Base-by-base conservation (phyloP, 2,888 invertebrate genomes). In the Furcula furcula region DNA sequence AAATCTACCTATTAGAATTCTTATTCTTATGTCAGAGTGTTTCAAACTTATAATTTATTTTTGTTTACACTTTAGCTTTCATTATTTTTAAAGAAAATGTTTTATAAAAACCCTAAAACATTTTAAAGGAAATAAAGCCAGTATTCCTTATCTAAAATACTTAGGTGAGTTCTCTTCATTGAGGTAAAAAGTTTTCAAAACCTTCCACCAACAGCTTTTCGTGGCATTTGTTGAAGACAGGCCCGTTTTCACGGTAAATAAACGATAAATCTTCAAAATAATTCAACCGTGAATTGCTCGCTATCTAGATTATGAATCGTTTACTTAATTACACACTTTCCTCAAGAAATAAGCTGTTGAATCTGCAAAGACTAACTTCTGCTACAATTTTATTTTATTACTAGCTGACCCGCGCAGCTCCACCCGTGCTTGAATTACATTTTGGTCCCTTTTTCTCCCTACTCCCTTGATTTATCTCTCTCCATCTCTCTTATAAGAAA, bases 291-390 rank as follows among this genome's bases (percentile, higher is more conserved):
- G 12, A 23, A 23, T 23, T 23, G 12, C 12, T 10, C 11, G 23
- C 23, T 23, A 23, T 23, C 23, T 23, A 23, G 23, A 23, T 23
- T 23, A 23, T 23, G 23, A 23, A 23, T 23, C 23, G 23, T 23
- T 23, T 23, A 23, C 10, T 23, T 23, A 23, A 23, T 23, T 23
- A 23, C 7, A 6, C 12, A 12, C 7, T 23, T 22, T 23, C 12
- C 12, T 23, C 6, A 12, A 12, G 23, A 23, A 12, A 23, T 23
- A 23, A 23, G 7, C 7, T 11, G 23, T 12, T 6, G 7, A 12
- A 7, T 12, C 12, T 23, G 23, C 11, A 7, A 23, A 23, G 23
- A 12, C 23, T 23, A 7, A 23, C n/a, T n/a, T n/a, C n/a, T n/a
- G n/a, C n/a, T n/a, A n/a, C n/a, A n/a, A n/a, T n/a, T n/a, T n/a